phyloP scores from a whole-genome alignment of 1,140 invertebrate genomes.

The Liolophura sinensis region DNA sequence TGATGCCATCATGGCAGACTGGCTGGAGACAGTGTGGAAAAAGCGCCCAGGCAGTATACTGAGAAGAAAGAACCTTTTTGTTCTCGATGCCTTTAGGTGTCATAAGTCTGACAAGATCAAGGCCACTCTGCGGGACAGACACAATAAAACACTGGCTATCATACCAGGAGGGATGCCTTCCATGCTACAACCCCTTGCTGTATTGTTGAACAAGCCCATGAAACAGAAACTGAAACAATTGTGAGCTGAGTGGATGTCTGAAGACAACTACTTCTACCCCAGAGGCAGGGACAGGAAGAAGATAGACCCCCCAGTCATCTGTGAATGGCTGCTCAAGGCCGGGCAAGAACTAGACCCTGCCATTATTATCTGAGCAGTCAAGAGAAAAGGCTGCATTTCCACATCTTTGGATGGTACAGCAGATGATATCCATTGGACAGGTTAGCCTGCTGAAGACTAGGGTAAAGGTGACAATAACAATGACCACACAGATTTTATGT shows the following conservation, averaged over 20 bases:
- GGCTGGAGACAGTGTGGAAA: slow-evolving; percentile 17
- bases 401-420: slow-evolving; percentile 22
- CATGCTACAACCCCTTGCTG: no score
- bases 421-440: slow-evolving; percentile 17
- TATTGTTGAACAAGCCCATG: no score
- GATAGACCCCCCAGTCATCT: no score
- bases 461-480: not conserved
- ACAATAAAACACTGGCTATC: slow-evolving; percentile 13
- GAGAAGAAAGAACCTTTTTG: slow-evolving; percentile 10
- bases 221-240: no score
- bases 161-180: slow-evolving; percentile 39
- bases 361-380: slow-evolving; percentile 15
- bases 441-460: not conserved
- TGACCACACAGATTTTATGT: no score
- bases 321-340: slow-evolving; percentile 5
- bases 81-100: slow-evolving; percentile 21
- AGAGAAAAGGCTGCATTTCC: slow-evolving; percentile 25
- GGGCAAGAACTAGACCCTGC: slow-evolving; percentile 12
- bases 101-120: slow-evolving; percentile 18
- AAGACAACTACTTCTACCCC: no score
- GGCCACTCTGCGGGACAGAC: not conserved
- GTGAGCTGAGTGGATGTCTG: no score
- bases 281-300: not conserved
- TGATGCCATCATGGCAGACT: slow-evolving; percentile 25
- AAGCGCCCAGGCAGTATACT: slow-evolving; percentile 13